Evolutionary conservation across 2,888 invertebrate genomes (phyloP), one percentile per base, ranked within the genome.

Genomic region (Pammene fasciana): DNA sequence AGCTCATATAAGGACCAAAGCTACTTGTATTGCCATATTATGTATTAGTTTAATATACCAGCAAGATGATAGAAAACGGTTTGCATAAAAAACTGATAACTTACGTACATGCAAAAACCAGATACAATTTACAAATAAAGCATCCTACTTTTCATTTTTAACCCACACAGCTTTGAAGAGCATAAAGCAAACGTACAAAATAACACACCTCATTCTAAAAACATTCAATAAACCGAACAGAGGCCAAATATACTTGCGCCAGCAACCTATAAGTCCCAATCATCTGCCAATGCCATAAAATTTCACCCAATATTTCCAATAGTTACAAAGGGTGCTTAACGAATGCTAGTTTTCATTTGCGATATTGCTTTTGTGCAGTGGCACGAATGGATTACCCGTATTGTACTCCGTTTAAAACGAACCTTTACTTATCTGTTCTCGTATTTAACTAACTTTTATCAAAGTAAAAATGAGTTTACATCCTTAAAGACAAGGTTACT

Each of bases 291-390:
- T 56, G 36, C n/a, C 68, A 59, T 68, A 60, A 71, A 71, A 64
- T 67, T 65, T 64, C 54, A 41, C 62, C 59, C 76, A 78, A 78
- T 78, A 81, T 82, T 83, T 86, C 80, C 79, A 79, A 82, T 79
- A 77, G 77, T 80, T 75, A 86, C 86, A 89, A 87, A 86, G 83
- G 81, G 80, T 81, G 82, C 83, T 86, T 89, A 88, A 88, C 86
- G 85, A 88, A 83, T 80, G 78, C 82, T 85, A 86, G 87, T 85
- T 86, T 88, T 81, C 83, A 87, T 82, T 84, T 80, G 77, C 82
- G 81, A 85, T 90, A 89, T 90, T 90, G 87, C 85, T 82, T 85
- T 88, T 89, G 88, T 87, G 85, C 86, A 85, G 73, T 84, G 87
- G 84, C 82, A 82, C 81, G 85, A 79, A 84, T 78, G 82, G 82